phyloP scores from a whole-genome alignment of 2,888 invertebrate genomes.

The Andrena bucephala region DNA sequence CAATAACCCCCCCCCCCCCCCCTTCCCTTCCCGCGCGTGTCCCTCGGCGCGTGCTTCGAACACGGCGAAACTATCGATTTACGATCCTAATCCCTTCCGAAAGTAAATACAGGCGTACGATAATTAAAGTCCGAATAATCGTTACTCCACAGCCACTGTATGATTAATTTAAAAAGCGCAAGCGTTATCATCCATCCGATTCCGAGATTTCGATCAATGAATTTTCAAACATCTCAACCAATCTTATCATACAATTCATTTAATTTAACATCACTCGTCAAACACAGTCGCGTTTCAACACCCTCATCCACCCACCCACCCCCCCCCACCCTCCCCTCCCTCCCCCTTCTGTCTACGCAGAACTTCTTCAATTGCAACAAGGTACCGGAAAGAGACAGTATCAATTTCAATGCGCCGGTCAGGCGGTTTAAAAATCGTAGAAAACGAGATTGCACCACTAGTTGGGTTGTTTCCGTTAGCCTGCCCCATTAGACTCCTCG shows the following conservation, averaged over 20 bases:
- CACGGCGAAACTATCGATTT: slow-evolving; percentile 29
- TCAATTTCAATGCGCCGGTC: slow-evolving; percentile 31
- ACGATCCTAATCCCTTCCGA: slow-evolving; percentile 40
- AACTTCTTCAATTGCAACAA: slow-evolving; percentile 54
- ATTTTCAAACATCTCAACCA: slow-evolving; percentile 37
- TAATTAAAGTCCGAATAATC: slow-evolving; percentile 42
- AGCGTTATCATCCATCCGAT: slow-evolving; percentile 49
- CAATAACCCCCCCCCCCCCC: slow-evolving; percentile 38
- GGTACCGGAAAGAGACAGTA: slow-evolving; percentile 36
- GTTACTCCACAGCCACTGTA: slow-evolving; percentile 70
- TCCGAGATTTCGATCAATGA: slow-evolving; percentile 38
- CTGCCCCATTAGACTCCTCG: not conserved
- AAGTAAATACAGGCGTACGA: slow-evolving; percentile 56
- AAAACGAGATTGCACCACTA: slow-evolving; percentile 7
- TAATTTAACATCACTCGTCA: slow-evolving; percentile 57
- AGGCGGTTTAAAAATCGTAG: slow-evolving; percentile 51
- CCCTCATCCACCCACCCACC: not conserved
- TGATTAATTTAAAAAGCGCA: slow-evolving; percentile 59
- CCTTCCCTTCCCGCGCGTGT: slow-evolving; percentile 2
- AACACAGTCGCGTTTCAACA: slow-evolving; percentile 40
- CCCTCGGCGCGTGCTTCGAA: slow-evolving; percentile 6
- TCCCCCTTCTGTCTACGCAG: not conserved
- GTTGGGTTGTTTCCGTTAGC: not conserved
- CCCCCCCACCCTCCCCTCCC: not conserved
- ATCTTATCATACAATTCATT: slow-evolving; percentile 45